A percentile compares a stretch with the other conserved stretches of the same genome.
phyloP scores from a whole-genome alignment of 1,140 invertebrate species.

The Gryllus bimaculatus region DNA sequence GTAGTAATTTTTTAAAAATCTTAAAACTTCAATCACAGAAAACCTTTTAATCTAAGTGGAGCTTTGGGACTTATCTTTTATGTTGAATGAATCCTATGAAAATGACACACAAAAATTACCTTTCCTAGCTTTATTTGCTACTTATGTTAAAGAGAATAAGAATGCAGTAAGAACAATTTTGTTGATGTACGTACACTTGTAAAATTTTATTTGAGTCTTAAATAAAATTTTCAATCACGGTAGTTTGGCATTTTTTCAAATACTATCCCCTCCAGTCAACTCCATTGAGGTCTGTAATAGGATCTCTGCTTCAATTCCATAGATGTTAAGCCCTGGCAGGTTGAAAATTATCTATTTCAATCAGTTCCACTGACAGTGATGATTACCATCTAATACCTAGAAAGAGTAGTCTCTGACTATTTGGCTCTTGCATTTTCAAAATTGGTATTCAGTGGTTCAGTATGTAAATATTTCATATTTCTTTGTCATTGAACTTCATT shows the following conservation, averaged over 20 bases:
- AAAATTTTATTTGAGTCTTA: constrained; percentile 16
- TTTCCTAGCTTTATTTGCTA: constrained; percentile 1
- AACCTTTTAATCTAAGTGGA: constrained; percentile 8
- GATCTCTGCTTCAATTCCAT: constrained; percentile 1
- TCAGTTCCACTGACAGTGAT: neutral
- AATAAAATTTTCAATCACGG: constrained; percentile 11
- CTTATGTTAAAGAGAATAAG: neutral
- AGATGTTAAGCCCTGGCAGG: neutral
- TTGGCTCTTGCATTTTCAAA: neutral
- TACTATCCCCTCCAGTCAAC: constrained; percentile 13
- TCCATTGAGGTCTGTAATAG: constrained; percentile 7
- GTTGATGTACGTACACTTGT: constrained; percentile 12
- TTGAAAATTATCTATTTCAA: neutral
- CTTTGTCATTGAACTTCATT: neutral
- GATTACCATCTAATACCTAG: neutral
- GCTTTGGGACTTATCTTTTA: neutral
- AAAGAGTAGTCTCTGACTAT: neutral
- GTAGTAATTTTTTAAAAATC: constrained; percentile 6
- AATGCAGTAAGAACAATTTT: constrained; percentile 7
- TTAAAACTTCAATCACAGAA: constrained; percentile 21
- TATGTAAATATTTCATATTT: neutral
- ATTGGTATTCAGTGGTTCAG: neutral
- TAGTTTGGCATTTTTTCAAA: constrained; percentile 13
- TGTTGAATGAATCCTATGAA: neutral
- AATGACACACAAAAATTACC: neutral